phyloP scores from a whole-genome alignment of 2,113 vertebrate genomes.

The Peromyscus californicus region DNA sequence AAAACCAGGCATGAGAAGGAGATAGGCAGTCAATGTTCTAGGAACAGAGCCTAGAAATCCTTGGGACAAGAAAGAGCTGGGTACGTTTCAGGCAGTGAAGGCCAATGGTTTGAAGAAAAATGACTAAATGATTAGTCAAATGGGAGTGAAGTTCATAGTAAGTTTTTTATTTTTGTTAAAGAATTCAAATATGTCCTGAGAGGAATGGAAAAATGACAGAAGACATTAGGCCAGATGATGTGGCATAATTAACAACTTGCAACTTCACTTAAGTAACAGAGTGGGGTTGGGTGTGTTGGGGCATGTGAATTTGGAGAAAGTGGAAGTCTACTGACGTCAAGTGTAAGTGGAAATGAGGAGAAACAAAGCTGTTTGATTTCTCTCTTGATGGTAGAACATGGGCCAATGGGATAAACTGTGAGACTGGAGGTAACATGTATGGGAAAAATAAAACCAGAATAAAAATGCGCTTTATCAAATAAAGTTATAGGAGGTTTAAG shows the following conservation, averaged over 20 bases:
- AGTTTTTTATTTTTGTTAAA: not conserved
- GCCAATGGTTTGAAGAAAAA: slow-evolving; percentile 3
- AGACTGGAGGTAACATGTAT: not conserved
- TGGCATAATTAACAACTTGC: not conserved
- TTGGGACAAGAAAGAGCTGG: not conserved
- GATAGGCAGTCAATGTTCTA: not conserved
- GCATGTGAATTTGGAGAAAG: not conserved
- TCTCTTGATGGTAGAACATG: not conserved
- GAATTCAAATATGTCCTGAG: slow-evolving; percentile 15
- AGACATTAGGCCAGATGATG: not conserved
- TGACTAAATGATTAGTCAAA: not conserved
- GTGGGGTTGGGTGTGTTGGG: not conserved
- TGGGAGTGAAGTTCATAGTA: slow-evolving; percentile 5
- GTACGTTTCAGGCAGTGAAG: not conserved
- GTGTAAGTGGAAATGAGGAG: not conserved
- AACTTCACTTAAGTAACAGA: slow-evolving; percentile 36
- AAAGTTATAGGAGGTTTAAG: not conserved
- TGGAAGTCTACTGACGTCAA: too few relatives aligned
- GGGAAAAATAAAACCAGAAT: not conserved
- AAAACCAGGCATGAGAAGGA: not conserved
- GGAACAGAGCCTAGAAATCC: slow-evolving; percentile 9
- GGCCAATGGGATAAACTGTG: not conserved
- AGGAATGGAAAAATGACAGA: not conserved
- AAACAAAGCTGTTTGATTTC: not conserved
- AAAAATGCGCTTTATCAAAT: not conserved